Evolutionary conservation across 2,888 invertebrate genomes (phyloP), one percentile per base, ranked within the genome.

Genomic region (Diaprepes abbreviatus): DNA sequence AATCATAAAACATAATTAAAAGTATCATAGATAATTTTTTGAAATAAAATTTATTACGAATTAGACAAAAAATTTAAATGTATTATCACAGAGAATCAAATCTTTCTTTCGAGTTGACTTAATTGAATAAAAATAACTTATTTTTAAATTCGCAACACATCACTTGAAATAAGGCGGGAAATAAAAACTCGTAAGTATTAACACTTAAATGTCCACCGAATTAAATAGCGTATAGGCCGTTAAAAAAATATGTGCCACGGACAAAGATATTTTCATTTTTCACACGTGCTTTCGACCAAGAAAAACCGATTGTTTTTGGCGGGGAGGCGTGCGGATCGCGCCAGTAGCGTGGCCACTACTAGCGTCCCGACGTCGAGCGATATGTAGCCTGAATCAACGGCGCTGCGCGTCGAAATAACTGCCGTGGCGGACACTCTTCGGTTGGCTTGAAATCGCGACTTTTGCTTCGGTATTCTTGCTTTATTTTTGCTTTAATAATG

Each of bases 341-440:
- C 73, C 77, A 71, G 74, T 68, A 75, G 75, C 77, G 74, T 76
- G 75, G 74, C 75, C 73, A 76, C 76, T 75, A 76, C 78, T 78
- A 74, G 71, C 73, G 72, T 70, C 71, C 72, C 73, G 68, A 70
- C 62, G 72, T 57, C 40, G 52, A 70, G 40, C 58, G 66, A 36
- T 72, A 57, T 73, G 71, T 65, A 64, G 70, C 33, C 66, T 54
- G 58, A 40, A 45, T 60, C 48, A 28, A 50, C 67, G 65, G 63
- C 66, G 71, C 66, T 55, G 70, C 75, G 74, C 60, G 70, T 60
- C 60, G 70, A 21, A 38, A 43, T 40, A 43, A 55, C 45, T 33
- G 52, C 58, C 50, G 66, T 38, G 52, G 66, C 59, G 59, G 66
- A 60, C 59, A 40, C 66, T 50, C 40, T 52, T 68, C 55, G 50